A percentile compares a stretch with the other conserved stretches of the same genome.
These are phyloP conservation scores for Bibio marci DNA, from an alignment of 2,888 invertebrate genomes.

Conservation along the genomic window DNA sequence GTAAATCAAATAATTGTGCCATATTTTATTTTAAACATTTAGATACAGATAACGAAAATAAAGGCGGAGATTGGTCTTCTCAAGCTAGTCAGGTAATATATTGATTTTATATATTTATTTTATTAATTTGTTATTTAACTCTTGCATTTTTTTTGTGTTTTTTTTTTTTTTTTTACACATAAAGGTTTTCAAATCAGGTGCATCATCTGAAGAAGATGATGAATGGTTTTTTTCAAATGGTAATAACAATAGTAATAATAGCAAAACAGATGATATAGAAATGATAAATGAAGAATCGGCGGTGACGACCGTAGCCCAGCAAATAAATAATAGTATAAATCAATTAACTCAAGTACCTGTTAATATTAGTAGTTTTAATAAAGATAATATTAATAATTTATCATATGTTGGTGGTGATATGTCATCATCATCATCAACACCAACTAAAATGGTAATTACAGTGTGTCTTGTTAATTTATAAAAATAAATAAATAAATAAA, in stretches of 20 bases:
- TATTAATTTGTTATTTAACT: too few species aligned
- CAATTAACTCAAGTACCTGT: slow-evolving; percentile 1
- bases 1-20: slow-evolving; percentile 65
- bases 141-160: not conserved
- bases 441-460: too few species aligned
- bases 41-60: slow-evolving; percentile 66
- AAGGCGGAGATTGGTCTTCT: slow-evolving; percentile 21
- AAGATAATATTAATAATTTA: too few species aligned
- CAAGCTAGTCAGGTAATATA: slow-evolving; percentile 19
- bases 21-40: slow-evolving; percentile 74
- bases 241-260: slow-evolving; percentile 7
- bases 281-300: too few species aligned
- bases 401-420: too few species aligned
- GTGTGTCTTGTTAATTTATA: too few species aligned
- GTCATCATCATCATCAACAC: too few species aligned
- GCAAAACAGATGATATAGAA: slow-evolving; percentile 3
- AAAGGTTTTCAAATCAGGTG: slow-evolving; percentile 25
- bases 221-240: slow-evolving; percentile 23
- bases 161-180: not conserved
- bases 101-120: too few species aligned
- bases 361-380: not conserved
- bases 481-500: too few species aligned
- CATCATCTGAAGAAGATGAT: slow-evolving; percentile 45
- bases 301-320: too few species aligned
- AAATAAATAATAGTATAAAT: not conserved